Evolutionary conservation across 1,140 invertebrate species (phyloP), one percentile per base, ranked within the genome.

Genomic region (Maconellicoccus hirsutus): DNA sequence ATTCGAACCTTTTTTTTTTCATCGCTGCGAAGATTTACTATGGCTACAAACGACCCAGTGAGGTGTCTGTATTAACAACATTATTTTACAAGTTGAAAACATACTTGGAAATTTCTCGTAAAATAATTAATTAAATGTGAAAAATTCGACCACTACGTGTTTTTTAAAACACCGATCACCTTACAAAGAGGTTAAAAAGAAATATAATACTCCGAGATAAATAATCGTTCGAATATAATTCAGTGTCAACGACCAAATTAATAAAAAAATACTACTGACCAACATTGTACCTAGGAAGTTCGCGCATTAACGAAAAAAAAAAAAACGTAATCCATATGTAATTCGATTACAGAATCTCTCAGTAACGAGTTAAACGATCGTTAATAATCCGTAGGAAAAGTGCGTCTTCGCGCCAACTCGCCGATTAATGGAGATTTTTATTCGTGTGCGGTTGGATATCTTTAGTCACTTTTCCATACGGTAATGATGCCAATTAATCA

Each of bases 401-500:
- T 8, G n/a, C 42, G 42, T 8, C 6, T 52, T 3, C 4, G 42
- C 42, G 42, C 16, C 42, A 8, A 16, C 16, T 4, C 10, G 42
- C 42, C 42, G 2, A 52, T 52, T 52, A 52, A 14, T 19, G 10
- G 42, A 52, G 6, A 16, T 52, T 52, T 52, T 8, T 66, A 66
- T 25, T 66, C 61, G 61, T 66, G 61, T 66, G 61, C 19, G 61
- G 61, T 66, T 22, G 61, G 25, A 66, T 66, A 66, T 66, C 61
- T 66, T 66, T 66, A 66, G 22, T 66, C 61, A 26, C 61, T 66
- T 66, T 66, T 23, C 61, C 19, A 66, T 25, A 23, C 25, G 25
- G 10, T 66, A 66, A 66, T 66, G 61, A 66, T 66, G 25, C 61
- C 61, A 66, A 66, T 66, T 66, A 66, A 66, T 66, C 61, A 66